Percentiles rank a stretch among this genome's conserved stretches.
These are phyloP conservation scores for Drosophila merina DNA, from an alignment of 2,888 invertebrate genomes.

Conservation along the genomic window DNA sequence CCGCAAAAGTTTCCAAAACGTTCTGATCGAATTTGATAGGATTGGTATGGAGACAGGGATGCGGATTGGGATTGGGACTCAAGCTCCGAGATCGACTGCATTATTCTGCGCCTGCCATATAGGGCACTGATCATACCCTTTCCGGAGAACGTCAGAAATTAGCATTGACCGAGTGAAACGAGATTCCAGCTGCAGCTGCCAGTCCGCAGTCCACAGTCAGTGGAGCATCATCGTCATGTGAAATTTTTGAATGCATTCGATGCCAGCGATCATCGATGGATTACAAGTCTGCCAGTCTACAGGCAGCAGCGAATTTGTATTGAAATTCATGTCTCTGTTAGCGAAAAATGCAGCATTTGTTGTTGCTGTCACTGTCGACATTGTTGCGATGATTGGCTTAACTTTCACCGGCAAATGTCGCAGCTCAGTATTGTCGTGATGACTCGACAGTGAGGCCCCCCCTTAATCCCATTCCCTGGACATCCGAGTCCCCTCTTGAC, in stretches of 20 bases:
- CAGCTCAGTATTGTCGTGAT: slow-evolving; percentile 65
- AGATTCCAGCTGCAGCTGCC: slow-evolving; percentile 32
- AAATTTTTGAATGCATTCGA: slow-evolving; percentile 52
- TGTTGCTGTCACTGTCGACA: slow-evolving; percentile 60
- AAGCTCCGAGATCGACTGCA: slow-evolving; percentile 16
- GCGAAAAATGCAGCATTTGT: slow-evolving; percentile 42
- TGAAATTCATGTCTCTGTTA: slow-evolving; percentile 79
- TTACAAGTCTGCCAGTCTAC: slow-evolving; percentile 12
- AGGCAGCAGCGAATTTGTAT: slow-evolving; percentile 50
- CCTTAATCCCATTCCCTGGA: neutral
- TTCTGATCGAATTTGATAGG: slow-evolving; percentile 14
- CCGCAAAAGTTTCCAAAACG: slow-evolving; percentile 39
- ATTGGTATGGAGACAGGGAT: neutral
- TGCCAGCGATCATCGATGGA: slow-evolving; percentile 41
- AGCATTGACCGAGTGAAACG: slow-evolving; percentile 53
- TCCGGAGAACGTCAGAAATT: slow-evolving; percentile 61
- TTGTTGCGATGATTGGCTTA: slow-evolving; percentile 73
- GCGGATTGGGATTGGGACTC: neutral
- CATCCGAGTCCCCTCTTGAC: neutral
- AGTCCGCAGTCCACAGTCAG: neutral
- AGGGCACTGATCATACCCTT: slow-evolving; percentile 52
- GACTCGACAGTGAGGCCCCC: slow-evolving; percentile 50
- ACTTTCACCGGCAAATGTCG: slow-evolving; percentile 70
- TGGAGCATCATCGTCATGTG: slow-evolving; percentile 47
- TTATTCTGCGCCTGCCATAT: slow-evolving; percentile 44